Evolutionary conservation across 2,113 vertebrate species (phyloP), one percentile per base, ranked within the genome.

Genomic region (Heterochromis multidens): DNA sequence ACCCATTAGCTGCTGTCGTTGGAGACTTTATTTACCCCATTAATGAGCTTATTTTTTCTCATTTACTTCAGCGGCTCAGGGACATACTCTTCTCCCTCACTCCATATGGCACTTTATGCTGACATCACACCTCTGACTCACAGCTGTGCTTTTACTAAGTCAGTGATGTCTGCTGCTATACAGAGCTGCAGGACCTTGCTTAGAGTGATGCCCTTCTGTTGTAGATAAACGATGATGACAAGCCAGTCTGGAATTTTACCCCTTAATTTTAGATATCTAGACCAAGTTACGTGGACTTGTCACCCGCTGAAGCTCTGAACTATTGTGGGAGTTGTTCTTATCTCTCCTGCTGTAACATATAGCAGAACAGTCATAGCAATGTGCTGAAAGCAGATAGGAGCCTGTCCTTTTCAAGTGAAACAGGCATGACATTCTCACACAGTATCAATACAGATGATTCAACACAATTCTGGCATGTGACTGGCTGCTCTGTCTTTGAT

Each of bases 321-420:
- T 78, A 76, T 31, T 62, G 82, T 90, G 59, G 90, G 87, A 88
- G 87, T 79, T 35, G 21, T 40, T 52, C 83, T 94, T 91, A 91
- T 92, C 92, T 91, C 54, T 21, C 59, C 40, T 1, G 19, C 72
- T 79, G 52, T 74, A 80, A 88, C 82, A 65, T 77, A 74, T 56
- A 84, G 63, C 84, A 82, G 83, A 81, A 76, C 67, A 86, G 79
- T 84, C 82, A 67, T 31, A 60, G 78, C 65, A 86, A 81, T 94
- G 79, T 93, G 94, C 17, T 84, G 76, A 82, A 81, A 80, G 89
- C 88, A 90, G 93, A 92, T 94, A 93, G 86, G 52, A 90, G 83
- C 83, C 46, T 74, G 57, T 88, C 74, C 88, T 92, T 91, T 91
- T 91, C 74, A 87, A 84, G 72, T 86, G 82, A 57, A 94, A 91